Base-by-base conservation (phyloP, 1,140 invertebrate genomes). In the Drosophila persimilis region DNA sequence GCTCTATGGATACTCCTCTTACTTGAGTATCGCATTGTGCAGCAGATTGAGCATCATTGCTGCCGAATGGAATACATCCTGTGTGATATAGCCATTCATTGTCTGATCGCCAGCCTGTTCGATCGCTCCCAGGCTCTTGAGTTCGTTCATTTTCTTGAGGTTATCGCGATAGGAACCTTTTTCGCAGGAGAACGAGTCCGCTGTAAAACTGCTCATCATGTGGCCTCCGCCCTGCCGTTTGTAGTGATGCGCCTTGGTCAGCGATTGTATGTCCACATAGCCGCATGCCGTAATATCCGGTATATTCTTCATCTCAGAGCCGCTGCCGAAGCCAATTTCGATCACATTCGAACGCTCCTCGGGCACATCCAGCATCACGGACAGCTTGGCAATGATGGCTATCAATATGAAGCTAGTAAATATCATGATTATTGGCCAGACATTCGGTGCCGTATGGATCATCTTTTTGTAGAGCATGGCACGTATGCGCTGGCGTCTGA, bases 381-480 rank as follows among this genome's bases (percentile, higher is more conserved):
- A 64, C 1, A 88, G 5, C 2, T 61, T 56, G 0, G 79, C 73
- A 7, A 84, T 57, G 6, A 77, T 35, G 2, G 78, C 65, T 8
- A 90, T 80, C n/a, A 90, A 44, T 22, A 90, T 26, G 6, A 77
- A 66, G n/a, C 73, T 65, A 1, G 66, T 44, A 1, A 83, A 69
- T 29, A 90, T 83, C 62, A 89, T 80, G 6, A 89, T 55, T 2
- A 89, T 45, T 1, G 89, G 85, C 73, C 90, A 83, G 0, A 86
- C 45, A 67, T 80, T 90, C 6, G 89, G 77, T 1, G 85, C 84
- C 51, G 86, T 65, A 51, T 88, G 73, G 6, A 84, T 73, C 63
- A 90, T 73, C n/a, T 84, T 90, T 41, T 90, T 90, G 29, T 74
- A 89, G 20, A 90, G 62, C 73, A 90, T 84, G 22, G 89, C 89